Evolutionary conservation across 2,113 vertebrate species (phyloP), one percentile per base, ranked within the genome.

Genomic region (Calyptommatus sinebrachiatus): DNA sequence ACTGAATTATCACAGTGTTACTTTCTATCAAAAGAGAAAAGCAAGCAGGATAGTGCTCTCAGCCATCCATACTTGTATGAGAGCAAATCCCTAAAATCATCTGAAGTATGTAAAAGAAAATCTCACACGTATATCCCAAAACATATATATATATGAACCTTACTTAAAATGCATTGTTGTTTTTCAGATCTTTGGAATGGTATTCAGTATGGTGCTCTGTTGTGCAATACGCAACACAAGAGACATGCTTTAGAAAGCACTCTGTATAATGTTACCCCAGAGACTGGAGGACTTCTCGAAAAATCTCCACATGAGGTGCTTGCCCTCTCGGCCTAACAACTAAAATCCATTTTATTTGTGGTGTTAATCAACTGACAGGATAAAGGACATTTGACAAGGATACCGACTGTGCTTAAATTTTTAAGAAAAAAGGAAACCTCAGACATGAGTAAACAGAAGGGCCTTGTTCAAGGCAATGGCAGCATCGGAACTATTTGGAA

Each of bases 151-250:
- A 26, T 66, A 6, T 79, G 67, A n/a, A 71, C 62, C 73, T 84
- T 26, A 63, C 79, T 73, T 94, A 91, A 95, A 73, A 70, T 53
- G 20, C 72, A 66, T 81, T 84, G 83, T 92, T 94, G 84, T 90
- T 65, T 94, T 84, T 78, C 93, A 99, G 98, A 96, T 99, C 88
- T 97, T 99, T 69, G 98, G 98, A 88, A 99, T 99, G 98, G 96
- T 99, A 89, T 99, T 98, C 95, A 99, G 98, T 87, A 98, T 99
- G 98, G 95, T 99, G 82, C 96, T 99, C 69, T 99, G 98, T 91
- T 99, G 98, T 90, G 97, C 93, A 1, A 97, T 99, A 89, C 96
- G 97, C 78, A 98, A 97, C 93, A 97, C 96, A 75, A 94, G 95
- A 88, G 97, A 99, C 84, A 94, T 97, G 90, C 96, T 99, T 86